Percentiles rank a stretch among this genome's conserved stretches.
These are phyloP conservation scores for Percina caprodes DNA, from an alignment of 2,113 vertebrate species.

Conservation along the genomic window DNA sequence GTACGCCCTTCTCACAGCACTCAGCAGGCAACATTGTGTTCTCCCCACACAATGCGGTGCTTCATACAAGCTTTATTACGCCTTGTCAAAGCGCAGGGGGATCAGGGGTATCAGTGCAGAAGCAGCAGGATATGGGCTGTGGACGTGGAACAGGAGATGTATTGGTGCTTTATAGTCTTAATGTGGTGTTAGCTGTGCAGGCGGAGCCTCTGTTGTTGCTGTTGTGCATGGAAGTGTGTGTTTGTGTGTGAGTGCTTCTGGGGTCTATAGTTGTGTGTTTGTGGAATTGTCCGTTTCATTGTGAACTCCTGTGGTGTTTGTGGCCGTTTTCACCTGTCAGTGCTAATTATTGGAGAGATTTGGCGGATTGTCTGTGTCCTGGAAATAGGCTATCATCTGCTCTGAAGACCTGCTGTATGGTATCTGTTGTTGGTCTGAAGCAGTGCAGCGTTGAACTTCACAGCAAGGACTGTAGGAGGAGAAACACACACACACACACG, in stretches of 20 bases:
- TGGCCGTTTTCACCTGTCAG: slow-evolving; percentile 76
- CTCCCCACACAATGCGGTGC: slow-evolving; percentile 80
- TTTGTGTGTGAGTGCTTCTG: slow-evolving; percentile 18
- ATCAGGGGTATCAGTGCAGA: slow-evolving; percentile 77
- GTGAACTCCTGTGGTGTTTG: slow-evolving; percentile 59
- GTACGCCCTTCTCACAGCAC: slow-evolving; percentile 86
- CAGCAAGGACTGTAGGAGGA: slow-evolving; percentile 13
- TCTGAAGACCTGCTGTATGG: slow-evolving; percentile 37
- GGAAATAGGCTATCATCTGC: slow-evolving; percentile 55
- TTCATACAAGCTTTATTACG: slow-evolving; percentile 83
- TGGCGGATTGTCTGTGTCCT: slow-evolving; percentile 51
- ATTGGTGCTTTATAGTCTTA: slow-evolving; percentile 76
- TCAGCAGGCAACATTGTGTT: slow-evolving; percentile 84
- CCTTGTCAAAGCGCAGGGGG: slow-evolving; percentile 81
- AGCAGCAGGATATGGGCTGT: slow-evolving; percentile 68
- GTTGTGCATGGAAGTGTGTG: slow-evolving; percentile 49
- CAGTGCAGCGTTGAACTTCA: slow-evolving; percentile 47
- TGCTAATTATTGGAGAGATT: slow-evolving; percentile 70
- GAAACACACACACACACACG: slow-evolving; percentile 4
- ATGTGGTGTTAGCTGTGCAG: slow-evolving; percentile 68
- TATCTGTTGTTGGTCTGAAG: slow-evolving; percentile 39
- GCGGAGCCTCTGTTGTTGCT: slow-evolving; percentile 57
- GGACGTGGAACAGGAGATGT: slow-evolving; percentile 70
- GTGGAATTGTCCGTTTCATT: slow-evolving; percentile 65
- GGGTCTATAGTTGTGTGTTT: slow-evolving; percentile 29